A percentile compares a stretch with the other conserved stretches of the same genome.
These are phyloP conservation scores for Alentia gelatinosa DNA, from an alignment of 2,888 invertebrate species.

Conservation along the genomic window DNA sequence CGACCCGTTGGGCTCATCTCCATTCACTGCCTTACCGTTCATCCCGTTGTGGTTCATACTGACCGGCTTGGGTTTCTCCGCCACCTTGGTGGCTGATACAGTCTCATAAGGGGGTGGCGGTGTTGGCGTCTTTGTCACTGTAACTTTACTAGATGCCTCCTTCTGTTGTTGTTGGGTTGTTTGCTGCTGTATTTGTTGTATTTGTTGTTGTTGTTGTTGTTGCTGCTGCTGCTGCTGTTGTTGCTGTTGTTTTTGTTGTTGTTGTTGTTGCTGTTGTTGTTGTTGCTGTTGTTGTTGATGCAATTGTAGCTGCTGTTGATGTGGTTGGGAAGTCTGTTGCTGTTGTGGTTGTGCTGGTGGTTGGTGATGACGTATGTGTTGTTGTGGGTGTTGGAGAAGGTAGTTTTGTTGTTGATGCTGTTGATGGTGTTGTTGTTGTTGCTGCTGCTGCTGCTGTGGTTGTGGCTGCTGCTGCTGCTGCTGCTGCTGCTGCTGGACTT, in stretches of 20 bases:
- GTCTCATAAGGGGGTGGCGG: background rate
- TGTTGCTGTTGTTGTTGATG: conserved; percentile 3
- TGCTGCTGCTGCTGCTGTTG: conserved; percentile 17
- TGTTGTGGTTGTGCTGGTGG: background rate
- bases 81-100: background rate
- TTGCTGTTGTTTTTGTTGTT: conserved; percentile 14
- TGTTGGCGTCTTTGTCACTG: background rate
- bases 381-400: background rate
- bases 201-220: background rate
- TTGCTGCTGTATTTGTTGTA: background rate
- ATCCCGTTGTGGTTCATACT: background rate
- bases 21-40: conserved; percentile 24
- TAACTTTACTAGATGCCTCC: background rate
- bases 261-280: conserved; percentile 1
- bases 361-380: background rate
- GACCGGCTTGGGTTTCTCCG: background rate
- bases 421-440: background rate
- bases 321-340: background rate
- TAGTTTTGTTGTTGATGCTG: conserved; percentile 18
- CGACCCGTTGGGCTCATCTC: background rate
- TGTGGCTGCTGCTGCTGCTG: background rate
- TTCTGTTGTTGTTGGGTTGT: background rate
- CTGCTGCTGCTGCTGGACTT: background rate
- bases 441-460: background rate
- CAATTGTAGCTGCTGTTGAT: background rate